Base-by-base conservation (phyloP, 1,140 invertebrate genomes). In the Platorchestia sp. region DNA sequence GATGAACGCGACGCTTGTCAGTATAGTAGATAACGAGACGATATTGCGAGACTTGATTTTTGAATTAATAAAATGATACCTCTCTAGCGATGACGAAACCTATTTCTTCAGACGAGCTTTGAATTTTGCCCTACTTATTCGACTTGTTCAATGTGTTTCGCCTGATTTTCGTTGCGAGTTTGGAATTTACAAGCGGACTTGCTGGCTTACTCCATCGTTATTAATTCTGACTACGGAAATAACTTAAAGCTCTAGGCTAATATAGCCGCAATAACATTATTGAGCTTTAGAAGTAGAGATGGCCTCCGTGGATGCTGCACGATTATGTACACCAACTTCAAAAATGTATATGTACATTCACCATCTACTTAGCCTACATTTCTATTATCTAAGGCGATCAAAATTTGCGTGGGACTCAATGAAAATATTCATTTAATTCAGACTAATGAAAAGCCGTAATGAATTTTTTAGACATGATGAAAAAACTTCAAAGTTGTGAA, bases 221-320 rank as follows among this genome's bases (percentile, higher is more conserved):
- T 51, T 19, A 19, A 51, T 19, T 51, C 19, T 51, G 47, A 51
- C 47, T 75, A 75, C 14, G 14, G 59, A 75, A 75, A 75, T 75
- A 36, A 75, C 7, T 89, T 42, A 27, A 89, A 89, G 87, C 87
- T 41, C 43, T 27, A 44, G 87, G 87, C 87, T 89, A 89, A 89
- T 89, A 89, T 89, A 89, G 87, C 87, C 87, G 16, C 27, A 43
- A 16, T 89, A 89, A 89, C 42, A 89, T 89, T 43, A 89, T 89
- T 89, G 87, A 89, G 87, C 87, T 89, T 89, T 44, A 89, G 87
- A 75, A 75, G 36, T 36, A 75, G 59, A 75, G 59, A 75, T 75
- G 10, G 59, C 59, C 59, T 75, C 27, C 27, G 36, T 75, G 59
- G 59, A 43, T 89, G 22, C 41, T 44, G 5, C 87, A 42, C 22